Evolutionary conservation across 2,888 invertebrate species (phyloP), one percentile per base, ranked within the genome.

Genomic region (Macrosiphum euphorbiae): DNA sequence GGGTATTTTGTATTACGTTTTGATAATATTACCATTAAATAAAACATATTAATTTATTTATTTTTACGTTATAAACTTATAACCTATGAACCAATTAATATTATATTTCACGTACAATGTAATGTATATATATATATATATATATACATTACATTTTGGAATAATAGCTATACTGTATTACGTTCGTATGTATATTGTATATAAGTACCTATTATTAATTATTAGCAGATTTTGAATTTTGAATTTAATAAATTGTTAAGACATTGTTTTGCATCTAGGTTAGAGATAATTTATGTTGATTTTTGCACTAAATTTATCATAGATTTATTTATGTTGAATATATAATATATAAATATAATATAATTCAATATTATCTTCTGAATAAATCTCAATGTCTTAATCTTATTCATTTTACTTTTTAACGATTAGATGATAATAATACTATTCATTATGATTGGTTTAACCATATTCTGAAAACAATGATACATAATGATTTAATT

Each of bases 401-500:
- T 85, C 3, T 41, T 16, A 85, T 50, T 50, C n/a, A 52, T 87
- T 50, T n/a, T 52, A 87, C 1, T 87, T 7, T 13, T 50, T 20
- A 16, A 28, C n/a, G 28, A 85, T 85, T 44, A 20, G 26, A 85
- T 44, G 20, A 84, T 41, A 28, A 61, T 35, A n/a, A 84, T 20
- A 85, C 24, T 24, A 85, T 85, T 85, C 1, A 41, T 24, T 3
- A 2, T 85, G 41, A 85, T 85, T 44, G 11, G 26, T 44, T 85
- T 10, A 85, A 41, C 35, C 44, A n/a, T 44, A 41, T 85, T 50
- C n/a, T n/a, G 2, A n/a, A 47, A 47, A 86, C 13, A 86, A 86
- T 47, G 44, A 47, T 28, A 24, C 20, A 87, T 87, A 87, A 52
- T 87, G 16, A 52, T 87, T 87, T 87, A 20, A 87, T 87, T 87